Evolutionary conservation across 2,888 invertebrate species (phyloP).

Genomic region (Megamerina dolium): DNA sequence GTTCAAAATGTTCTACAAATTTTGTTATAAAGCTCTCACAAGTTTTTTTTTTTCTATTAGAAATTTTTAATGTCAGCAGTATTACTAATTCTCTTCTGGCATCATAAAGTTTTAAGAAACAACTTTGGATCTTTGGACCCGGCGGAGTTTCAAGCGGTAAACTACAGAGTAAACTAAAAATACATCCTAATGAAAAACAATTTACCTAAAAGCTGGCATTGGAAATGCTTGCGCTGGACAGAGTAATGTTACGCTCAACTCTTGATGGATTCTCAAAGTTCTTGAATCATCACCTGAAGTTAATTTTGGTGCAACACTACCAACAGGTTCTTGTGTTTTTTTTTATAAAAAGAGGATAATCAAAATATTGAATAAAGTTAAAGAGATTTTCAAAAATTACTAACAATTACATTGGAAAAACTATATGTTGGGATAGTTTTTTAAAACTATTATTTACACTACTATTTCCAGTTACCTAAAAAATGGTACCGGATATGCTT

Average conservation of each 20-base stretch:
- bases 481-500: constrained; percentile 67
- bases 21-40: no score
- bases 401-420: constrained; percentile 50
- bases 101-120: no score
- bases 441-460: no score
- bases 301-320: constrained; percentile 57
- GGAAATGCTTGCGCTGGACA: constrained; percentile 66
- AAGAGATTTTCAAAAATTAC: constrained; percentile 2
- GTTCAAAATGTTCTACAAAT: no score
- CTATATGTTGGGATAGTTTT: constrained; percentile 35
- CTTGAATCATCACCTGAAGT: constrained; percentile 61
- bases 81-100: no score
- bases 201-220: constrained; percentile 64
- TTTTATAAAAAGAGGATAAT: background rate
- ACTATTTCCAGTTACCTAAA: constrained; percentile 55
- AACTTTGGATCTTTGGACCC: no score
- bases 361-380: background rate
- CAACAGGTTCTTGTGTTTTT: constrained; percentile 53
- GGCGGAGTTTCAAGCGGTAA: no score
- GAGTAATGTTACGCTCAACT: constrained; percentile 53
- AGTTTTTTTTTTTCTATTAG: no score
- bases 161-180: no score
- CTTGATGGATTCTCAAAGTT: constrained; percentile 50
- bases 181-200: no score
- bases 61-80: no score